Conservation (phyloP, 2,113 vertebrate species). For the Chaetops frenatus region DNA sequence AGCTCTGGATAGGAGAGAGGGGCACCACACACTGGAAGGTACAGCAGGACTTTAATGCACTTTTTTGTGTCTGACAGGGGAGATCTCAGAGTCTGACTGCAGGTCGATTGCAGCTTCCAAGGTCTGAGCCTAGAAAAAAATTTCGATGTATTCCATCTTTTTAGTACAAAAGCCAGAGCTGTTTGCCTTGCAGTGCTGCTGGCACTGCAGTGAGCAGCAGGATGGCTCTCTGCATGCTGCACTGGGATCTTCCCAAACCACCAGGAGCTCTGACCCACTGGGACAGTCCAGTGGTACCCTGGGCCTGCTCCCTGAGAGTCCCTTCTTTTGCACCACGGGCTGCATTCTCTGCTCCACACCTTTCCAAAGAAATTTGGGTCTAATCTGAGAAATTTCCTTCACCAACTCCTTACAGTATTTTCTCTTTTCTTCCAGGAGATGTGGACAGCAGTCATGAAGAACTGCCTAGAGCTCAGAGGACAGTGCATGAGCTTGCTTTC, state of each 20-base stretch:
- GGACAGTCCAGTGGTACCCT: not conserved
- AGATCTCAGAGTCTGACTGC: not conserved
- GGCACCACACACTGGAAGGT: not conserved
- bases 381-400: not conserved
- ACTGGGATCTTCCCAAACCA: not conserved
- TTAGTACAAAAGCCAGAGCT: not conserved
- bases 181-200: not conserved
- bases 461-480: not conserved
- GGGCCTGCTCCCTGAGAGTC: not conserved
- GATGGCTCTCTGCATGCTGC: not conserved
- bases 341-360: not conserved
- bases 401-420: rapidly evolving
- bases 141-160: not conserved
- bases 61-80: not conserved
- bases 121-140: not conserved
- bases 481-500: not conserved
- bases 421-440: not conserved
- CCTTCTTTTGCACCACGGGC: not conserved
- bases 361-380: not conserved
- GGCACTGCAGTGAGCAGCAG: not conserved
- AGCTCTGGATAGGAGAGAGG: not conserved
- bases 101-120: not conserved
- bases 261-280: not conserved
- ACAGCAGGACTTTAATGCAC: not conserved
- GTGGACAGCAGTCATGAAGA: not conserved